Evolutionary conservation across 2,888 invertebrate genomes (phyloP), one percentile per base, ranked within the genome.

Genomic region (Bruchidius siliquastri): DNA sequence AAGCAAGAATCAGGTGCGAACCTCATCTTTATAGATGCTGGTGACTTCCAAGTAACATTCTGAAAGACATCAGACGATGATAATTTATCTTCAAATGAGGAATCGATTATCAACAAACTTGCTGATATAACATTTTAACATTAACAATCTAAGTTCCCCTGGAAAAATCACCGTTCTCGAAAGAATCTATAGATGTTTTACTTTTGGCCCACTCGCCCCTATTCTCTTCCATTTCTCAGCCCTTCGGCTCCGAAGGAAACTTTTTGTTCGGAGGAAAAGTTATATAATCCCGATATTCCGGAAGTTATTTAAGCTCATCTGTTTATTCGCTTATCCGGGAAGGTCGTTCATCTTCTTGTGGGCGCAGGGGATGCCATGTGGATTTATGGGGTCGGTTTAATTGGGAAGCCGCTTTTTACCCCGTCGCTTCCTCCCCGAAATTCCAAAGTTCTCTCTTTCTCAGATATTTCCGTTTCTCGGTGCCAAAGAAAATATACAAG

Each of bases 341-440:
- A 79, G 80, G 82, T 80, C 83, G 82, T 84, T 82, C 81, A 82
- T 85, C 83, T 83, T 82, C 74, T 74, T 74, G 74, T 78, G 79
- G 75, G 82, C 80, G 78, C 81, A 80, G 79, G 75, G 82, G 80
- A 78, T 81, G 82, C 81, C 81, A 81, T 80, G 78, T 78, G 77
- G 82, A 85, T 85, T 85, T 85, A 85, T 84, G 82, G 76, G 74
- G 78, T 76, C 80, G 80, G 80, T 85, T 85, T 85, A 85, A 85
- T 85, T 85, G 85, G 84, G 83, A 82, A 79, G 81, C 68, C 68
- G 68, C 68, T 68, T 68, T 22, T 21, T 68, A 68, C 22, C 22
- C 21, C 21, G 1, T 21, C 18, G 21, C 68, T 68, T 21, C 21
- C 68, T 68, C 20, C 49, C 49, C 3, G 49, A 49, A 49, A 49